A percentile compares a stretch with the other conserved stretches of the same genome.
Conservation (phyloP, 1,140 invertebrate species). For the Caenorhabditis remanei region DNA sequence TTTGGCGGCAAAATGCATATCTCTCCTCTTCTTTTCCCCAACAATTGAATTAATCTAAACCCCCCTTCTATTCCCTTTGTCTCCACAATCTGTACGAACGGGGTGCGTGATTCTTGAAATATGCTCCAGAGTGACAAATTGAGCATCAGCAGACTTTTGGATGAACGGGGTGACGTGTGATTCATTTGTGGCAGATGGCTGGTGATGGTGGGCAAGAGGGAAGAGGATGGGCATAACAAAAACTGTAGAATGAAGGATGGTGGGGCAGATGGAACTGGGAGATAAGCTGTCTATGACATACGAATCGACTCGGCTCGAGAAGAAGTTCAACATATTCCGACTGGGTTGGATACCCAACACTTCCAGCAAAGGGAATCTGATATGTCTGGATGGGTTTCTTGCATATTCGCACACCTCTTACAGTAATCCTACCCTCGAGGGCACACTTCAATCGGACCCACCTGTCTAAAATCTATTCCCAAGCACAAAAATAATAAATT, state of each 20-base stretch:
- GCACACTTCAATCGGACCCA: too few species aligned
- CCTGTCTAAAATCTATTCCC: too few species aligned
- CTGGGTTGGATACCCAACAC: too few species aligned
- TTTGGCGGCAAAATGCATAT: slow-evolving; percentile 5
- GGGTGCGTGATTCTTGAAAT: slow-evolving; percentile 38
- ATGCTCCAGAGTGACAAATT: slow-evolving; percentile 17
- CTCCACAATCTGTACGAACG: background rate
- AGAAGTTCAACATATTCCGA: too few species aligned
- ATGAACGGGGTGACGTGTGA: background rate
- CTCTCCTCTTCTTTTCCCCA: background rate
- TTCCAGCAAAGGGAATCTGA: too few species aligned
- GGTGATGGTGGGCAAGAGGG: background rate
- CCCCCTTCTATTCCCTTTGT: slow-evolving; percentile 1
- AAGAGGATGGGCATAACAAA: background rate
- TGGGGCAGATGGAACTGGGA: background rate
- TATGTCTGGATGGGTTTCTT: too few species aligned
- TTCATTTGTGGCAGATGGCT: background rate
- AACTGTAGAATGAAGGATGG: slow-evolving; percentile 39
- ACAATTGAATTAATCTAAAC: slow-evolving; percentile 29
- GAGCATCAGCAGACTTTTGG: background rate
- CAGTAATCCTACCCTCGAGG: too few species aligned
- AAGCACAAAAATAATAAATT: too few species aligned
- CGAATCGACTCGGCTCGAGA: too few species aligned
- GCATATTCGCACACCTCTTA: too few species aligned
- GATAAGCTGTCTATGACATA: background rate